Percentiles rank a stretch among this genome's conserved stretches.
These are phyloP conservation scores for Benthosema pterotum DNA, from an alignment of 2,797 vertebrate species.

Conservation along the genomic window DNA sequence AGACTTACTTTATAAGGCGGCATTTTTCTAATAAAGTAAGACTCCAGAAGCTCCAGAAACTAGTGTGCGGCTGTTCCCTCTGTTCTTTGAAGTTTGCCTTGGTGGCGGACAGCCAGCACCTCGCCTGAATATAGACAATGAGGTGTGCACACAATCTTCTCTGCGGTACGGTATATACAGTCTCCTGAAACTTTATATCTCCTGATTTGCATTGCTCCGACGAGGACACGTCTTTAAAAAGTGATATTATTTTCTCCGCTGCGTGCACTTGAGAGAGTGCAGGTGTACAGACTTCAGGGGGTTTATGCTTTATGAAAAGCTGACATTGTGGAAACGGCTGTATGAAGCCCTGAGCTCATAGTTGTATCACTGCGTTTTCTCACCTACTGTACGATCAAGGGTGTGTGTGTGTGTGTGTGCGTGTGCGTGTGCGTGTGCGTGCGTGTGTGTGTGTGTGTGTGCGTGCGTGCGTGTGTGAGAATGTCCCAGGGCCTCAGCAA, in stretches of 20 bases:
- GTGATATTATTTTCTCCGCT: neutral
- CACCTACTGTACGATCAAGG: slow-evolving; percentile 26
- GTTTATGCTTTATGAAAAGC: slow-evolving; percentile 39
- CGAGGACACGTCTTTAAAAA: slow-evolving; percentile 37
- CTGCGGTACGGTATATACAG: too few species aligned
- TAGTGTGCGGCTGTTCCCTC: too few species aligned
- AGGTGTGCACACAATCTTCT: too few species aligned
- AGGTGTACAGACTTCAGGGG: slow-evolving; percentile 47
- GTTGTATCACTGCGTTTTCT: slow-evolving; percentile 33
- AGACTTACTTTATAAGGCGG: too few species aligned
- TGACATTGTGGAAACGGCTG: slow-evolving; percentile 56
- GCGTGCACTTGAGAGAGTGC: slow-evolving; percentile 30
- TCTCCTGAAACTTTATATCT: slow-evolving; percentile 67
- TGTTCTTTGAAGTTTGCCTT: too few species aligned
- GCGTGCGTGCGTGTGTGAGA: slow-evolving; percentile 16
- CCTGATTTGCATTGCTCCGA: slow-evolving; percentile 32
- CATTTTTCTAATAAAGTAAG: too few species aligned
- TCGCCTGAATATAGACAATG: too few species aligned
- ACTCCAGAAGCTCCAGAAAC: too few species aligned
- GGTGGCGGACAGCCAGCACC: too few species aligned
- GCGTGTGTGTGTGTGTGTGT: slow-evolving; percentile 12
- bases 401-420: slow-evolving; percentile 19
- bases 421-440: slow-evolving; percentile 10
- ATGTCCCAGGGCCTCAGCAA: slow-evolving; percentile 33
- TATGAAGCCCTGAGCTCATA: slow-evolving; percentile 40